A percentile compares a stretch with the other conserved stretches of the same genome.
Conservation (phyloP, 2,113 vertebrate species). For the Xenus cinereus region DNA sequence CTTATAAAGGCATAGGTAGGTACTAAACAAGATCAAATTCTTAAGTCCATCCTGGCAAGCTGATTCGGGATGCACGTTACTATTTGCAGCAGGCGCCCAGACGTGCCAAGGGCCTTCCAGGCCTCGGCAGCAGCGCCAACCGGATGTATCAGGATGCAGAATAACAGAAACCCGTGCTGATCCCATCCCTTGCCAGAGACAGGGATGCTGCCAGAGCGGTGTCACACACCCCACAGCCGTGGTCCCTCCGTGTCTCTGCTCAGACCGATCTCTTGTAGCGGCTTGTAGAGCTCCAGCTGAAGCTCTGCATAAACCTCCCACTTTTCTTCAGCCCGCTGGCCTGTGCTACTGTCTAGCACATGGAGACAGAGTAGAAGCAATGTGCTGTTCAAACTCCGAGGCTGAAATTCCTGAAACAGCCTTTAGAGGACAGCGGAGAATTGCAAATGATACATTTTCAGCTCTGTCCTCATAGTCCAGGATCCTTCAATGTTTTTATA, state of each 20-base stretch:
- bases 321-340: fast-evolving
- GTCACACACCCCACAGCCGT: fast-evolving
- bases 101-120: not conserved
- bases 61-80: not conserved
- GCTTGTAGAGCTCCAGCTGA: not conserved
- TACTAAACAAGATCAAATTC: not conserved
- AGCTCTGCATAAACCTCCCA: not conserved
- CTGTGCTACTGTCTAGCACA: not conserved
- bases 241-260: not conserved
- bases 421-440: constrained; percentile 63
- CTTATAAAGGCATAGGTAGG: not conserved
- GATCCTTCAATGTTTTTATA: not conserved
- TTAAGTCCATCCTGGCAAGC: not conserved
- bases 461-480: fast-evolving
- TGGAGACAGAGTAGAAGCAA: not conserved
- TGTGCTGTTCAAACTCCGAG: not conserved
- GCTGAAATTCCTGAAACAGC: constrained; percentile 52
- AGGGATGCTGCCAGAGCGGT: not conserved
- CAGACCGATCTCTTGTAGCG: not conserved
- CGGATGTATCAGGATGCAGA: no score
- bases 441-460: constrained; percentile 7
- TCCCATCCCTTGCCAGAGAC: not conserved
- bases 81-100: fast-evolving
- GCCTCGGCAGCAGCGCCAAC: not conserved
- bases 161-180: not conserved